Conservation (phyloP, 37 sponge, comb jelly and placozoan genomes). For the Chondrilla cf. caribensis region DNA sequence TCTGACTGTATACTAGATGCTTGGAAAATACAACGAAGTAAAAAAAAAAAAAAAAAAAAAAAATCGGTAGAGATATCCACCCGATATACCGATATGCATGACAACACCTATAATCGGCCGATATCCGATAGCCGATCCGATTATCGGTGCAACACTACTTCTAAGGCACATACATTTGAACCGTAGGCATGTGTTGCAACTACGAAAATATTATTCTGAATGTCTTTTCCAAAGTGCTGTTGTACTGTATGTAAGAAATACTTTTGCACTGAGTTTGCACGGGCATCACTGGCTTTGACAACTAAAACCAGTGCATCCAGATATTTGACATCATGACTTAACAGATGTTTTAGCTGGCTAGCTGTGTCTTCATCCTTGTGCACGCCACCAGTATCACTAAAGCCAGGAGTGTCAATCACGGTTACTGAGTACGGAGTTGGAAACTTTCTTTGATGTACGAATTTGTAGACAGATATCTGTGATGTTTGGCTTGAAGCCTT, state of each 20-base stretch:
- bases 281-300: no score
- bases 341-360: constrained; percentile 43
- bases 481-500: constrained; percentile 33
- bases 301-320: constrained; percentile 61
- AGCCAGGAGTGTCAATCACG: constrained; percentile 33
- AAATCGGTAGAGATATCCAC: no score
- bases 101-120: no score
- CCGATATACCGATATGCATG: no score
- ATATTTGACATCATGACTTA: constrained; percentile 51
- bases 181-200: constrained; percentile 80
- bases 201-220: constrained; percentile 42
- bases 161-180: constrained; percentile 41
- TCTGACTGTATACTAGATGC: no score
- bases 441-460: not conserved
- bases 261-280: no score
- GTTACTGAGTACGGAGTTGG: constrained; percentile 1
- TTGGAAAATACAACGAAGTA: no score
- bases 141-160: no score
- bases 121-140: no score
- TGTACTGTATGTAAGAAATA: constrained; percentile 61
- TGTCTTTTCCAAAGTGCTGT: constrained; percentile 32
- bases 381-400: no score
- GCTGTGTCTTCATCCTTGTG: constrained; percentile 42
- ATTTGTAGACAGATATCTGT: constrained; percentile 49
- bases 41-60: no score